Evolutionary conservation across 1,140 invertebrate genomes (phyloP).

Genomic region (Aethina tumida): DNA sequence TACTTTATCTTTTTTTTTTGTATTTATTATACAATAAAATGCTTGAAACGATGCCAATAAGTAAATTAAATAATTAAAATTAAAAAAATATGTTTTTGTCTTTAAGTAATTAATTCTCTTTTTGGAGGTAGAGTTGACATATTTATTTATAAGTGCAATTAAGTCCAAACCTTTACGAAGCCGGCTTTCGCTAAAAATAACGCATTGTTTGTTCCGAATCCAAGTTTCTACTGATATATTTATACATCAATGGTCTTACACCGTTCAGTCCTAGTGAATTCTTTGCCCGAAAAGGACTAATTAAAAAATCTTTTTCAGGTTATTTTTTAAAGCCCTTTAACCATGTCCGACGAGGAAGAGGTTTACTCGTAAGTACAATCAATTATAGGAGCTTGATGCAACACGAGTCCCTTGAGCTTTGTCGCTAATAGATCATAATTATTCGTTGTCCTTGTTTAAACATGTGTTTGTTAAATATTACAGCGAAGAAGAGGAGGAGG

Average conservation of each 20-base stretch:
- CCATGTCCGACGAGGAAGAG: conserved; percentile 65
- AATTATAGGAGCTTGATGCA: conserved; percentile 16
- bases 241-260: conserved; percentile 1
- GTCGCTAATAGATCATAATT: conserved; percentile 21
- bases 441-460: conserved; percentile 16
- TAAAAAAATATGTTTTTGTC: too few species aligned
- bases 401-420: conserved; percentile 16
- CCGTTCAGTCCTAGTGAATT: conserved; percentile 1
- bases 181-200: conserved; percentile 12
- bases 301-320: conserved; percentile 8
- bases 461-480: conserved; percentile 21
- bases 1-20: too few species aligned
- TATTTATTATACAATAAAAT: too few species aligned
- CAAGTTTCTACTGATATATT: conserved; percentile 7
- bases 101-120: too few species aligned
- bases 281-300: conserved; percentile 2
- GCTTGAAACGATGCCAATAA: too few species aligned
- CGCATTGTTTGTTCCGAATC: conserved; percentile 10
- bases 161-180: not conserved
- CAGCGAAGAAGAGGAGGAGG: conserved; percentile 54
- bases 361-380: conserved; percentile 53
- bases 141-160: too few species aligned
- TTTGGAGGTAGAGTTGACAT: too few species aligned
- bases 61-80: too few species aligned
- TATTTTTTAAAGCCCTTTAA: conserved; percentile 17